Evolutionary conservation across 1,140 invertebrate genomes (phyloP), one percentile per base, ranked within the genome.

Genomic region (Macrobrachium nipponense): DNA sequence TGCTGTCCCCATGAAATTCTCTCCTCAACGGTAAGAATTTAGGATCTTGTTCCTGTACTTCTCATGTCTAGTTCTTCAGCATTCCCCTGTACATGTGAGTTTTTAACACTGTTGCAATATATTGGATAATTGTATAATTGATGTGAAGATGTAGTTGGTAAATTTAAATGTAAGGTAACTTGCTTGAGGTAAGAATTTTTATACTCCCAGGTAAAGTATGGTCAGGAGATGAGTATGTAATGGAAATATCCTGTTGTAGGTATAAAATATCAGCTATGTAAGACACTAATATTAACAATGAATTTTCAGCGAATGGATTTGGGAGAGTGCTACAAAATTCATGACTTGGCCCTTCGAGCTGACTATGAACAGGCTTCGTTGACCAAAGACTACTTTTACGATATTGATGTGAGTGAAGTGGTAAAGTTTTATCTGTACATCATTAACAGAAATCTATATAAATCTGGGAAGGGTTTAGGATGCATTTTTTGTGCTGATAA

Each of bases 1-100:
- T 99, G 98, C 94, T 99, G 98, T 93, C 98, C 98, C 5, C 97
- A 99, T 92, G 98, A 99, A 92, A 98, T 99, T 87, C 93, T 99
- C 72, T 97, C 97, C 62, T 98, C 98, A 82, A 99, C 98, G 91
- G 97, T 99, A 95, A 96, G 97, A 75, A 27, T 11, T 18, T 20
- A 27, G 0, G 4, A 36, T 51, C 44, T n/a, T 43, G 90, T 90
- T 90, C 88, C 23, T 77, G 66, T 88, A 18, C 15, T 68, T 23
- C 36, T 12, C 11, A 18, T 68, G 36, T 68, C 20, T 20, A 68
- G 12, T 68, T 68, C n/a, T 12, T 68, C 51, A 51, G 51, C 51
- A 51, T 51, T 51, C 51, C 51, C 51, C 51, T 51, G 8, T 51
- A 51, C 51, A 51, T 51, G 51, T 51, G 51, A 51, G 51, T 51